Evolutionary conservation across 2,888 invertebrate species (phyloP).

Genomic region (Panopea generosa): DNA sequence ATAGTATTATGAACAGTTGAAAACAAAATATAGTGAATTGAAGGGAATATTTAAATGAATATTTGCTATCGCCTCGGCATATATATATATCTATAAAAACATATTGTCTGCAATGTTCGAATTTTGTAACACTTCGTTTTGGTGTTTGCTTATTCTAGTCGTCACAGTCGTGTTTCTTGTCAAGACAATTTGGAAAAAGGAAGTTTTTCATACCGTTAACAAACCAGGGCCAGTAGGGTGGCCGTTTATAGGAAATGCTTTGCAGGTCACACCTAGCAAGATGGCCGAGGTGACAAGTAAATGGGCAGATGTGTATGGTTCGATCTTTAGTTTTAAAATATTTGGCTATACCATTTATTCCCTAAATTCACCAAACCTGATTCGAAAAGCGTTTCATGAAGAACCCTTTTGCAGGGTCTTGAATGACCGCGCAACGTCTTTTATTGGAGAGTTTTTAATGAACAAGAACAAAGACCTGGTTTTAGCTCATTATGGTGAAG

Average conservation of each 20-base stretch:
- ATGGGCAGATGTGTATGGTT: conserved; percentile 5
- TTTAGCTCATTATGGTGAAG: not conserved
- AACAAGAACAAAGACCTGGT: not conserved
- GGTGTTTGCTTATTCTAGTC: no score
- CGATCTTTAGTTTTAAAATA: not conserved
- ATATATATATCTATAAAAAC: no score
- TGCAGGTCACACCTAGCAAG: not conserved
- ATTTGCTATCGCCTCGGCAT: no score
- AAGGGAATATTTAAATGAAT: no score
- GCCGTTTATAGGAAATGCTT: not conserved
- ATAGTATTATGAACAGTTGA: no score
- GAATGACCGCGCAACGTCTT: conserved; percentile 5
- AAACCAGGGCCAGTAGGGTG: not conserved
- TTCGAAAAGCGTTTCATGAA: conserved; percentile 1
- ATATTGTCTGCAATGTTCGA: no score
- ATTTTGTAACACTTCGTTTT: no score
- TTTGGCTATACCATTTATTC: not conserved
- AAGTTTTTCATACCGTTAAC: no score
- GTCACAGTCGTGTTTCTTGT: no score
- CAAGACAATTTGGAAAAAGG: no score
- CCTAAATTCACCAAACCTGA: not conserved
- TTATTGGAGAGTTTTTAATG: not conserved
- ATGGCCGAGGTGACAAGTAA: not conserved
- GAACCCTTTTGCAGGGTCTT: not conserved
- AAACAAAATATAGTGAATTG: no score